These are phyloP conservation scores for Sturnira hondurensis DNA, from an alignment of 2,113 vertebrate species.

Conservation along the genomic window DNA sequence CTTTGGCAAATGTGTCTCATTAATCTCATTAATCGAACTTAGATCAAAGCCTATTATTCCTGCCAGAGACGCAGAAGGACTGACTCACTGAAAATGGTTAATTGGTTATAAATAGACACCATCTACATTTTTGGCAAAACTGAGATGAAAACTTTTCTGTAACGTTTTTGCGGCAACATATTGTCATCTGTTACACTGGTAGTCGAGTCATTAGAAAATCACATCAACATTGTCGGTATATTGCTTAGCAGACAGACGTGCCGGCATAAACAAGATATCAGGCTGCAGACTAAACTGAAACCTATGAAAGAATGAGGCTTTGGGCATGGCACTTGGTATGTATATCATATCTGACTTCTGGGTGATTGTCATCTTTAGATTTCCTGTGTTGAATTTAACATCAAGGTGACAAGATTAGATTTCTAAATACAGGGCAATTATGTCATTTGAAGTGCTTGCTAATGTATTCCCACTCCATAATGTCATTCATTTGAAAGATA, in stretches of 20 bases:
- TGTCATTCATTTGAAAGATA: neutral
- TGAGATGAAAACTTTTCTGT: slow-evolving; percentile 39
- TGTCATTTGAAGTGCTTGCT: neutral
- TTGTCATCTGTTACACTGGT: slow-evolving; percentile 46
- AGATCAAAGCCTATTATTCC: neutral
- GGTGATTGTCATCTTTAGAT: slow-evolving; percentile 8
- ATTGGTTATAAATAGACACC: slow-evolving; percentile 48
- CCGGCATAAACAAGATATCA: slow-evolving; percentile 51
- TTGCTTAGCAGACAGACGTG: slow-evolving; percentile 40
- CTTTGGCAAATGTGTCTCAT: neutral
- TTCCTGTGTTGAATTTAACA: slow-evolving; percentile 45
- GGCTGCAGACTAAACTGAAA: slow-evolving; percentile 64
- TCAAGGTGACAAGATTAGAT: slow-evolving; percentile 19
- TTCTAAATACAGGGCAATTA: slow-evolving; percentile 38
- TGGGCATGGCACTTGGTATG: neutral
- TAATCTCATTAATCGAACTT: neutral
- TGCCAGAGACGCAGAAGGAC: neutral
- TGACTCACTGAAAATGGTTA: neutral
- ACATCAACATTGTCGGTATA: slow-evolving; percentile 11
- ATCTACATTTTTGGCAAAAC: slow-evolving; percentile 43
- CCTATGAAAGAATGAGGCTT: neutral
- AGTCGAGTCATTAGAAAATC: slow-evolving; percentile 34
- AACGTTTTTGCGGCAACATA: slow-evolving; percentile 48
- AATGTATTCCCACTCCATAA: slow-evolving; percentile 33
- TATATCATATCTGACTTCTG: neutral